phyloP scores from a whole-genome alignment of 2,888 invertebrate genomes.

The Ichneumoninae sp. region DNA sequence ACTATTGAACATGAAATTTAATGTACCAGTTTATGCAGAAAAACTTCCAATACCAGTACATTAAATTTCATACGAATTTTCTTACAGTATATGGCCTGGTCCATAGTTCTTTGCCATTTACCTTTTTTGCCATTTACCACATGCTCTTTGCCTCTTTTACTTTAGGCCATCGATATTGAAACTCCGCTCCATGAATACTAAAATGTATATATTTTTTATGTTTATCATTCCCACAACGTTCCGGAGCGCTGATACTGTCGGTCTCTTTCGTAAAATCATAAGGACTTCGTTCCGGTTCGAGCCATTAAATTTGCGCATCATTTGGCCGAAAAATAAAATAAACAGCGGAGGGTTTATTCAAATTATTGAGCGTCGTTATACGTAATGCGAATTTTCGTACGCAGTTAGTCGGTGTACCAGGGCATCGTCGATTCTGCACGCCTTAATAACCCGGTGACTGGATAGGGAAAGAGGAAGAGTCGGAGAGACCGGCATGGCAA shows the following conservation, averaged over 20 bases:
- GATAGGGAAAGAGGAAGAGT: conserved; percentile 44
- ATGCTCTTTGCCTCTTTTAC: too few relatives aligned
- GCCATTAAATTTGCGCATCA: background rate
- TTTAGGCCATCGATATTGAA: too few relatives aligned
- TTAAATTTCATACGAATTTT: too few relatives aligned
- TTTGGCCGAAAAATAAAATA: background rate
- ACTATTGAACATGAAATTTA: too few relatives aligned
- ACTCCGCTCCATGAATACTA: too few relatives aligned
- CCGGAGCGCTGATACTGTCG: background rate
- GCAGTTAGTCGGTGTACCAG: conserved; percentile 40
- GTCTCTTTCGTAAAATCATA: background rate
- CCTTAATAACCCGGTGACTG: conserved; percentile 81
- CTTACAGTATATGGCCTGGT: too few relatives aligned
- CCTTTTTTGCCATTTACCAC: too few relatives aligned
- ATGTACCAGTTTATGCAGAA: too few relatives aligned
- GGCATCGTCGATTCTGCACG: conserved; percentile 71
- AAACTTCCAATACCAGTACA: too few relatives aligned
- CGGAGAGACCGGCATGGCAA: conserved; percentile 49
- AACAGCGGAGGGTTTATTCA: background rate
- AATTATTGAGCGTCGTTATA: background rate
- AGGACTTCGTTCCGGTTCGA: background rate
- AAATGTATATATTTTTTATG: background rate
- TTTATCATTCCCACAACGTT: background rate
- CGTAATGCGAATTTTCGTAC: conserved; percentile 35
- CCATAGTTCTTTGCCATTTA: too few relatives aligned